phyloP scores from a whole-genome alignment of 2,888 invertebrate genomes.

The Tinea semifulvella region DNA sequence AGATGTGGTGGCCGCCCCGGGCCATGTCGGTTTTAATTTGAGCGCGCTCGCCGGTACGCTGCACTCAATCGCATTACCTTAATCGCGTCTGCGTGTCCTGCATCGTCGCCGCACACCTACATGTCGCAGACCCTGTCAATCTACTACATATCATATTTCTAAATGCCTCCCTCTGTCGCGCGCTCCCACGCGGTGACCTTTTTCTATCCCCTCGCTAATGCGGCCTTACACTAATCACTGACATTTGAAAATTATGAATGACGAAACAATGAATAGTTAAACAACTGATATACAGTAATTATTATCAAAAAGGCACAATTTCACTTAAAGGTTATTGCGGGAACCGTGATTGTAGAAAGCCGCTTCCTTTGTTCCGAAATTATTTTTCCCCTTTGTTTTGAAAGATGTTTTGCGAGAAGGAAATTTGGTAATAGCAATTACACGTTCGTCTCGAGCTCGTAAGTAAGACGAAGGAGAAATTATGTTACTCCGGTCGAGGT shows the following conservation, averaged over 20 bases:
- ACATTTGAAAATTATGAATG: no score
- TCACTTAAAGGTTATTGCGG: no score
- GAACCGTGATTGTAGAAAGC: no score
- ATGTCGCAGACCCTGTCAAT: slow-evolving; percentile 3
- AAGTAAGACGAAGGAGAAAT: no score
- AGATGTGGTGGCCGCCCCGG: not conserved
- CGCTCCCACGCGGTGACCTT: not conserved
- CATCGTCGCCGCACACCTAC: slow-evolving; percentile 8
- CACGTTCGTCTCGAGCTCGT: no score
- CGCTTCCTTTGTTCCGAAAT: not conserved
- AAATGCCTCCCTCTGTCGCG: not conserved
- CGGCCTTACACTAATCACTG: no score
- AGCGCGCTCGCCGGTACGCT: slow-evolving; percentile 9
- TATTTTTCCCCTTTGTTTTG: not conserved
- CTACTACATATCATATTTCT: slow-evolving; percentile 3
- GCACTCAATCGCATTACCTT: slow-evolving; percentile 16
- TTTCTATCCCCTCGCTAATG: no score
- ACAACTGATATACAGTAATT: no score
- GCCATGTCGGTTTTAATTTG: slow-evolving; percentile 11
- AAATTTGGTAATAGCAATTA: no score
- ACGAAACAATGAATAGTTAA: no score
- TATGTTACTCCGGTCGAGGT: not conserved
- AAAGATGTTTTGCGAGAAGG: no score
- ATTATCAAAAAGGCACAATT: no score
- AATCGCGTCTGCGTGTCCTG: slow-evolving; percentile 13